Evolutionary conservation across 2,888 invertebrate species (phyloP).

Genomic region (Drymonia ruficornis): DNA sequence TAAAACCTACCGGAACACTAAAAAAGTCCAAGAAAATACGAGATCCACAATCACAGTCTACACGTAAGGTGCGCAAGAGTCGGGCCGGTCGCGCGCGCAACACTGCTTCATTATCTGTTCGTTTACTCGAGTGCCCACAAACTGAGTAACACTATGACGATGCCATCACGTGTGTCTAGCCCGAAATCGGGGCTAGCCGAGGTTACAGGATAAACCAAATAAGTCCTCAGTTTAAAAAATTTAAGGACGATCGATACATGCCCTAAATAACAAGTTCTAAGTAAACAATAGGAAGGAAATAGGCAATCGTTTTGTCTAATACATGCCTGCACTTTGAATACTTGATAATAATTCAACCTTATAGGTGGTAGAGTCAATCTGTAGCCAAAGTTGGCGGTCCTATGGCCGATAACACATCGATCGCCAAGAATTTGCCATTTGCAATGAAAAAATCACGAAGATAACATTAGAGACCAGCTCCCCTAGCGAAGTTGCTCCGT

Average conservation of each 20-base stretch:
- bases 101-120: slow-evolving; percentile 50
- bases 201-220: slow-evolving; percentile 12
- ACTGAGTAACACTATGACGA: slow-evolving; percentile 32
- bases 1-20: not conserved
- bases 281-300: slow-evolving; percentile 1
- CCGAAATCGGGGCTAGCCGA: slow-evolving; percentile 5
- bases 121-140: slow-evolving; percentile 40
- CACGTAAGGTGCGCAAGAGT: slow-evolving; percentile 35
- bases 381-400: too few relatives aligned
- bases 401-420: too few relatives aligned
- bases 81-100: slow-evolving; percentile 36
- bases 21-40: not conserved
- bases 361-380: too few relatives aligned
- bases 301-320: not conserved
- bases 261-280: not conserved
- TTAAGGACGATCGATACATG: not conserved
- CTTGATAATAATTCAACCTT: too few relatives aligned
- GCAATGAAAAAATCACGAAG: too few relatives aligned
- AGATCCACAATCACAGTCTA: slow-evolving; percentile 20
- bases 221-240: not conserved
- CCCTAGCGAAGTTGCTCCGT: too few relatives aligned
- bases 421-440: too few relatives aligned
- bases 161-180: slow-evolving; percentile 22
- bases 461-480: too few relatives aligned
- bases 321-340: not conserved